Percentiles rank a stretch among this genome's conserved stretches.
These are phyloP conservation scores for Cathartes aura DNA, from an alignment of 2,113 vertebrate genomes.

Conservation along the genomic window DNA sequence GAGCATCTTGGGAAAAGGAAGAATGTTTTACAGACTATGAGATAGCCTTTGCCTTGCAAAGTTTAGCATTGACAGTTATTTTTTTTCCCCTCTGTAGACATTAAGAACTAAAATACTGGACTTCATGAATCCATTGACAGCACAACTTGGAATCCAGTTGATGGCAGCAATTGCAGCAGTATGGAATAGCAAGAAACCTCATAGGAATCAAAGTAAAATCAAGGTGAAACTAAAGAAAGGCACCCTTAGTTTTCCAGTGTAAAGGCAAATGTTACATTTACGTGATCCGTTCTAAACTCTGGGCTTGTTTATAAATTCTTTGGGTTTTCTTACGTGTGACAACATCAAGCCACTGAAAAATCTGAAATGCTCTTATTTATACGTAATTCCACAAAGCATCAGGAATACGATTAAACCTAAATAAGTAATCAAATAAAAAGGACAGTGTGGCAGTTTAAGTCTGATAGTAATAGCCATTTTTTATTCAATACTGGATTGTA, in stretches of 20 bases:
- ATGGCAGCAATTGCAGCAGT: slow-evolving; percentile 89
- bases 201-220: slow-evolving; percentile 82
- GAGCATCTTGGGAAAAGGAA: background rate
- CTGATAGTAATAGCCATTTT: background rate
- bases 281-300: background rate
- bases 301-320: background rate
- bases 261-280: background rate
- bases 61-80: background rate
- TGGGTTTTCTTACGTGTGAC: background rate
- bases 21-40: background rate
- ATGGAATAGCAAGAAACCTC: slow-evolving; percentile 87
- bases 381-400: background rate
- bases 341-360: background rate
- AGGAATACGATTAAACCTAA: background rate
- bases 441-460: background rate
- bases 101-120: slow-evolving; percentile 90
- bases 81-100: slow-evolving; percentile 73
- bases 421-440: background rate
- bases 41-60: background rate
- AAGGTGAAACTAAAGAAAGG: slow-evolving; percentile 77
- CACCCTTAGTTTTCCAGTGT: background rate
- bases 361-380: background rate
- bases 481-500: background rate
- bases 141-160: slow-evolving; percentile 86
- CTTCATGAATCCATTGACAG: slow-evolving; percentile 88